phyloP scores from a whole-genome alignment of 2,888 invertebrate species.

The Lutraria lutraria region DNA sequence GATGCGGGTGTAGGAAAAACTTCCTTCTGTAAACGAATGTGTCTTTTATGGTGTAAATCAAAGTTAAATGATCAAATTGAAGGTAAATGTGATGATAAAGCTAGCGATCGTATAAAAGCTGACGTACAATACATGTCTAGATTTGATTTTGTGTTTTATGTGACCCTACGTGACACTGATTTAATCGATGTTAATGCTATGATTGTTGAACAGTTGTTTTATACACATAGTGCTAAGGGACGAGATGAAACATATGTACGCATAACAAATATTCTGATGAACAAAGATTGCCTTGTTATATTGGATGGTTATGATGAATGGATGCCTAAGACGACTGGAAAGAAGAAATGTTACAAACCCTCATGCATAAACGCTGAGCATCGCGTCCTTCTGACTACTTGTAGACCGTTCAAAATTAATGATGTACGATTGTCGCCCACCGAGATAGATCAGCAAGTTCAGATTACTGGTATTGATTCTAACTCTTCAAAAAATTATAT shows the following conservation, averaged over 20 bases:
- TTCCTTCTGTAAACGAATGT: neutral
- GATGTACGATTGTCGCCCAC: neutral
- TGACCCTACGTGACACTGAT: neutral
- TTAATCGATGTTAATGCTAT: neutral
- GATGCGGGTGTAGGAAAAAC: neutral
- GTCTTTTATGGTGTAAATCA: neutral
- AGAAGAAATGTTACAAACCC: neutral
- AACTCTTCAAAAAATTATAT: neutral
- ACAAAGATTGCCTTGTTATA: neutral
- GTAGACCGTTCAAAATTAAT: neutral
- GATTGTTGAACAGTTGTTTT: neutral
- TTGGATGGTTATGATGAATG: conserved; percentile 1
- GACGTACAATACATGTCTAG: neutral
- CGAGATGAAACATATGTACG: neutral
- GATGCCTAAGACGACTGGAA: neutral
- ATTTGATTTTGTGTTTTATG: conserved; percentile 3
- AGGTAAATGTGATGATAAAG: neutral
- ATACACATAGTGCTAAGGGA: neutral
- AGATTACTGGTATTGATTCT: neutral
- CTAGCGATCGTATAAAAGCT: neutral
- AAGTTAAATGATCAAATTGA: neutral
- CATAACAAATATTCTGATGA: neutral
- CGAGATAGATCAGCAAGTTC: neutral
- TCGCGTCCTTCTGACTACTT: neutral
- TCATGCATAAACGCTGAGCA: neutral